phyloP scores from a whole-genome alignment of 2,113 vertebrate species.

The Alligator sinensis region DNA sequence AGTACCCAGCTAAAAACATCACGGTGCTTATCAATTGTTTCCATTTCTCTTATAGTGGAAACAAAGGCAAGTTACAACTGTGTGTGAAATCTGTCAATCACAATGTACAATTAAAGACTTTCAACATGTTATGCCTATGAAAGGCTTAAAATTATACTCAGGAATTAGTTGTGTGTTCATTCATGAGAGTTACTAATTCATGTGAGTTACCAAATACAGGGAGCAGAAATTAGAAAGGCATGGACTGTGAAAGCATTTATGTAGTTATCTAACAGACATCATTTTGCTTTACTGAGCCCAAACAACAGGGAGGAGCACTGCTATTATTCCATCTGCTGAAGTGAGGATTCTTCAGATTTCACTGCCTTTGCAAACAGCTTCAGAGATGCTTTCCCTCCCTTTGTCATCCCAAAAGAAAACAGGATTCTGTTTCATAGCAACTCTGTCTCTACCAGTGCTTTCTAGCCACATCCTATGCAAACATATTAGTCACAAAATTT shows the following conservation, averaged over 20 bases:
- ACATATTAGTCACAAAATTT: not conserved
- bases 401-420: not conserved
- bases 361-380: not conserved
- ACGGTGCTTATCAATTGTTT: not conserved
- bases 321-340: not conserved
- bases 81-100: not conserved
- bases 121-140: not conserved
- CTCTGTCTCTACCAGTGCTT: not conserved
- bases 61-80: not conserved
- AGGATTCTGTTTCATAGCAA: not conserved
- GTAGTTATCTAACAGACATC: not conserved
- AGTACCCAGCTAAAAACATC: not conserved
- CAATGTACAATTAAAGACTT: not conserved
- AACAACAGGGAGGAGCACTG: not conserved
- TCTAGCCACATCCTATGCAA: not conserved
- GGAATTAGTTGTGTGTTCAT: not conserved
- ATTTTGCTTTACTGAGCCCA: not conserved
- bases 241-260: not conserved
- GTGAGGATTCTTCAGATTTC: not conserved
- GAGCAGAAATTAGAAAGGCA: not conserved
- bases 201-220: not conserved
- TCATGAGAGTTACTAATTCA: not conserved
- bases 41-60: fast-evolving
- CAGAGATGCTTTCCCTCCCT: fast-evolving
- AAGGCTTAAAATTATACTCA: not conserved